Percentiles rank a stretch among this genome's conserved stretches.
phyloP scores from a whole-genome alignment of 2,888 invertebrate genomes.

The Peribatodes rhomboidaria region DNA sequence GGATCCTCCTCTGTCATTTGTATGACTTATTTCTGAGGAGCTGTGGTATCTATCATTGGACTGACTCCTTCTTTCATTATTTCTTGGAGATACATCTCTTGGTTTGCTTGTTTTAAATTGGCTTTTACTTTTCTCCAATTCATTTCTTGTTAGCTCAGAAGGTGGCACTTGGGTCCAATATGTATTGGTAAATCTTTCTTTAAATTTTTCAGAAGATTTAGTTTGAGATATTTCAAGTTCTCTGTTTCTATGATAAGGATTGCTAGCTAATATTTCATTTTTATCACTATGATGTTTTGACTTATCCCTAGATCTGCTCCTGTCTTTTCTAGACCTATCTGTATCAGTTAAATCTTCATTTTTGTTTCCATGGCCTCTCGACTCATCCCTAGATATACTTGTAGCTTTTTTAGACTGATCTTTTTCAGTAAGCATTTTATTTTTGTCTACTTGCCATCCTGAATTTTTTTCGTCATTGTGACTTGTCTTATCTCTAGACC shows the following conservation, averaged over 20 bases:
- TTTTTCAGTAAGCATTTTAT: conserved; percentile 2
- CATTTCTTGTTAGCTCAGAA: conserved; percentile 2
- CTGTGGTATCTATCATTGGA: conserved; percentile 27
- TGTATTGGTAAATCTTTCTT: conserved; percentile 28
- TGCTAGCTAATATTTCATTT: conserved; percentile 11
- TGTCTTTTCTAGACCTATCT: conserved; percentile 3
- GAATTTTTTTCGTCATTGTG: neutral
- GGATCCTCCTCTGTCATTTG: conserved; percentile 29
- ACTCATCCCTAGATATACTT: neutral
- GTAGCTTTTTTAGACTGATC: conserved; percentile 1
- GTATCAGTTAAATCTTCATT: conserved; percentile 34
- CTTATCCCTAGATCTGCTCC: neutral
- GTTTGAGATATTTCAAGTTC: conserved; percentile 19
- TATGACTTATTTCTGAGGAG: conserved; percentile 36
- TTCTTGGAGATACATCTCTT: neutral
- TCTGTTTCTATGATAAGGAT: conserved; percentile 24
- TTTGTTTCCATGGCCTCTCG: conserved; percentile 14
- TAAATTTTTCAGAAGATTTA: conserved; percentile 31
- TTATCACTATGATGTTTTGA: neutral
- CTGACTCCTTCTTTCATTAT: conserved; percentile 8
- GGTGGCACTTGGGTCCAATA: conserved; percentile 25
- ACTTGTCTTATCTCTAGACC: neutral
- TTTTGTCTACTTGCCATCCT: neutral
- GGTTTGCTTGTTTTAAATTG: conserved; percentile 8
- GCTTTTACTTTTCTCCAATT: conserved; percentile 15